phyloP scores from a whole-genome alignment of 1,140 invertebrate genomes.

The Drosophila novamexicana region DNA sequence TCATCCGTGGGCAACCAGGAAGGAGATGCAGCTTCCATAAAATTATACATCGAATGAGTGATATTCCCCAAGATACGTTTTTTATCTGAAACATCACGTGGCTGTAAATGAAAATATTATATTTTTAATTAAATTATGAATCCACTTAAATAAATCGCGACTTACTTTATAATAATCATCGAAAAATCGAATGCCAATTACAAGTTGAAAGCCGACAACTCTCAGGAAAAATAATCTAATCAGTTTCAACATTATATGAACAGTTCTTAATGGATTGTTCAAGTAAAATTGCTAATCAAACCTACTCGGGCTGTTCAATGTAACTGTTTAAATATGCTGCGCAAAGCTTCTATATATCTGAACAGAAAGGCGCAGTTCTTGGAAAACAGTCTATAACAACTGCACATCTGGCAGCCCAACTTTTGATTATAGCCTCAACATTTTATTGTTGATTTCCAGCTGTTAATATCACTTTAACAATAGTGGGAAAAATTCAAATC shows the following conservation, averaged over 20 bases:
- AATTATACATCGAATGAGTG: background rate
- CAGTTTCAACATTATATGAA: slow-evolving; percentile 5
- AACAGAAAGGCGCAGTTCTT: no score
- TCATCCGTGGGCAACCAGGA: background rate
- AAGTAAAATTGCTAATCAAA: background rate
- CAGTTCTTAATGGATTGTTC: background rate
- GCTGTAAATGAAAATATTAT: background rate
- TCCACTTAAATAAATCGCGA: no score
- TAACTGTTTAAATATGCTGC: background rate
- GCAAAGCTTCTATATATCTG: background rate
- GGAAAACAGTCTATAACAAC: no score
- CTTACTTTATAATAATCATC: slow-evolving; percentile 2
- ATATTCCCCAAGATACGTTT: slow-evolving; percentile 14
- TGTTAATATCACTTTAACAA: no score
- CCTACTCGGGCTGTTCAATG: background rate
- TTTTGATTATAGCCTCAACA: no score
- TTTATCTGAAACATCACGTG: slow-evolving; percentile 10
- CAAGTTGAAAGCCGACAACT: background rate
- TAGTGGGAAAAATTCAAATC: no score
- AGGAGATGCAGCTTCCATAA: background rate
- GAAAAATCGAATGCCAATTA: background rate
- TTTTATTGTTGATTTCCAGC: no score
- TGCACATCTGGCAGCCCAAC: background rate
- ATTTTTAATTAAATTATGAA: background rate
- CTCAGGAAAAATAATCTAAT: background rate